Percentiles rank a stretch among this genome's conserved stretches.
Evolutionary conservation across 1,140 invertebrate genomes (phyloP).

Genomic region (Papilio polyxenes): DNA sequence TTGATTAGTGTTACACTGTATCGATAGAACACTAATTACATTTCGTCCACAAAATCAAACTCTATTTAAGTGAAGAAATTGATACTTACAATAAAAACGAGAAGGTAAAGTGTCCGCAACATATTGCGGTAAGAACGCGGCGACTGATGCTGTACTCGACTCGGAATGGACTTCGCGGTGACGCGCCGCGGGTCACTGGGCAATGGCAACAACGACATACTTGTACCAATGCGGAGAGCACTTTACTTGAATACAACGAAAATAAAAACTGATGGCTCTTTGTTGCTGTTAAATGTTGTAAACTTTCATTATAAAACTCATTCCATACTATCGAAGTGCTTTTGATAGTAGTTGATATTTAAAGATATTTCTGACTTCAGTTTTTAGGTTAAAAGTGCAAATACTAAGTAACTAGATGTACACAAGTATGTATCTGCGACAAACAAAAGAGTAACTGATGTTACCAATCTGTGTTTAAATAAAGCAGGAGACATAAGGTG

Average conservation of each 20-base stretch:
- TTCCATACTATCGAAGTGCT: background rate
- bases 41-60: background rate
- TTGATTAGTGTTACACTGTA: background rate
- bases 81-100: slow-evolving; percentile 9
- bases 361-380: background rate
- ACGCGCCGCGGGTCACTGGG: background rate
- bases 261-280: background rate
- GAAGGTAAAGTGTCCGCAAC: background rate
- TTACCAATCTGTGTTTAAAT: too few relatives aligned
- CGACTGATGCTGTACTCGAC: background rate
- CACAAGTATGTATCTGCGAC: background rate
- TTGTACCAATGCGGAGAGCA: background rate
- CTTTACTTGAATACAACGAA: slow-evolving; percentile 5
- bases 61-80: background rate
- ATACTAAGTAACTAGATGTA: too few relatives aligned
- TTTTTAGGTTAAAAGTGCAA: background rate
- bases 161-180: background rate
- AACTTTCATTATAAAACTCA: background rate
- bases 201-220: background rate
- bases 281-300: background rate
- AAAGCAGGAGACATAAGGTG: too few relatives aligned
- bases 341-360: background rate
- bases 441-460: too few relatives aligned
- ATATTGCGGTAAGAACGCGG: background rate
- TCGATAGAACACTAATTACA: background rate